These are phyloP conservation scores for Sanderia malayensis DNA, from an alignment of 30 jellyfish, hydroid and myxozoan species.

Conservation along the genomic window DNA sequence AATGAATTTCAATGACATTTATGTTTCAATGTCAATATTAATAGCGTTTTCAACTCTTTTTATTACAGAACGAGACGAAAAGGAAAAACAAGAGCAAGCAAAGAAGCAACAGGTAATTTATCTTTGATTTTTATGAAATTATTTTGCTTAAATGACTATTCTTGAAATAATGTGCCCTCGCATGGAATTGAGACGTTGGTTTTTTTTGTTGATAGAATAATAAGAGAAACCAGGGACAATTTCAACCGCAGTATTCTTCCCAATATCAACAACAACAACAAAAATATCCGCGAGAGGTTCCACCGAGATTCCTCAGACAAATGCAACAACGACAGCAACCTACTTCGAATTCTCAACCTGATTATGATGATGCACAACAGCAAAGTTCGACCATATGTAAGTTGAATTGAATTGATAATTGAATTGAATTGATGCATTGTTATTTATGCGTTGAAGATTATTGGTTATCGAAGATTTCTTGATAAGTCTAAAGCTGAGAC, in stretches of 20 bases:
- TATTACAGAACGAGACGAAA: slow-evolving; percentile 74
- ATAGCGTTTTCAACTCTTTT: no score
- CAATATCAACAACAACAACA: slow-evolving; percentile 97
- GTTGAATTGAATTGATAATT: no score
- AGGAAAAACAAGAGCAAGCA: slow-evolving; percentile 67
- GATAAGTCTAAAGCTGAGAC: no score
- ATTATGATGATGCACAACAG: slow-evolving; percentile 13
- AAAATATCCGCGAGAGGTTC: slow-evolving; percentile 97
- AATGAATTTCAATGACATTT: no score
- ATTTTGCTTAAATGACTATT: no score
- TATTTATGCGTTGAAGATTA: no score
- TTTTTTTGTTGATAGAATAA: neutral
- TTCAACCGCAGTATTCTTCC: slow-evolving; percentile 78
- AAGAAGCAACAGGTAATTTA: slow-evolving; percentile 50
- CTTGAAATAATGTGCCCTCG: no score
- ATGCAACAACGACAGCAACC: slow-evolving; percentile 79
- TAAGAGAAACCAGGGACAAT: slow-evolving; percentile 31
- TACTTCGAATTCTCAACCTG: slow-evolving; percentile 15
- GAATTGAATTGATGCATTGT: no score
- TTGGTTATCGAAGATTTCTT: no score
- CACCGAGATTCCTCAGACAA: slow-evolving; percentile 91
- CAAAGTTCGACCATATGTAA: slow-evolving; percentile 18
- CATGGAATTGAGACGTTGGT: neutral
- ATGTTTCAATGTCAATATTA: no score
- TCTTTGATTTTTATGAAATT: no score